Evolutionary conservation across 2,797 vertebrate species (phyloP).

Genomic region (Triplophysa yarkandensis): DNA sequence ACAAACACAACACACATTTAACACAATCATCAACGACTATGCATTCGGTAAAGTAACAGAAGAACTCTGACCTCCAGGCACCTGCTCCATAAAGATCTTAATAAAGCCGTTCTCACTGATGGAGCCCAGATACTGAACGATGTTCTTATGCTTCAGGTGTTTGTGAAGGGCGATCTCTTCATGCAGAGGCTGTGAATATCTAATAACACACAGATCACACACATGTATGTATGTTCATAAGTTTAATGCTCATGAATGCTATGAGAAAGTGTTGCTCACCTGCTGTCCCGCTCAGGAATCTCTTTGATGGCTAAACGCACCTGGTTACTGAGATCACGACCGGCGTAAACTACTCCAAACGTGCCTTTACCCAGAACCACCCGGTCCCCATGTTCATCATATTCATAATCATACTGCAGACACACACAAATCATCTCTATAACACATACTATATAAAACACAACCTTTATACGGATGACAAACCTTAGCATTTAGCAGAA

Average conservation of each 20-base stretch:
- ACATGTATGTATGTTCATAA: background rate
- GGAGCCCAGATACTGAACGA: constrained; percentile 97
- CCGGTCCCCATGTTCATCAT: constrained; percentile 92
- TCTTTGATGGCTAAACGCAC: constrained; percentile 98
- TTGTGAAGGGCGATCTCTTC: constrained; percentile 98
- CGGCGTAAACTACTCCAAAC: constrained; percentile 94
- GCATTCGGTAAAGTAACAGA: background rate
- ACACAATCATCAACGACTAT: background rate
- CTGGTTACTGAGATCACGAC: constrained; percentile 97
- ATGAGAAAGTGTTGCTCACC: constrained; percentile 71
- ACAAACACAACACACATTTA: constrained; percentile 11
- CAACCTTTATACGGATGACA: too few relatives aligned
- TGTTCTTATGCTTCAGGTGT: constrained; percentile 98
- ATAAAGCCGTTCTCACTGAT: constrained; percentile 97
- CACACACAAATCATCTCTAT: constrained; percentile 15
- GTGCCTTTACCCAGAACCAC: constrained; percentile 95
- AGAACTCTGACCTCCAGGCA: constrained; percentile 88
- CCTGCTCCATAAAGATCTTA: constrained; percentile 99
- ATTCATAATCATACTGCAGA: constrained; percentile 95
- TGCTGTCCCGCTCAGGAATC: constrained; percentile 96
- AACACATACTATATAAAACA: background rate
- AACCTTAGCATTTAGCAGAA: background rate
- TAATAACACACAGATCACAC: constrained; percentile 58
- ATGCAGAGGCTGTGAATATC: constrained; percentile 96
- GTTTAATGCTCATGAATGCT: background rate